A percentile compares a stretch with the other conserved stretches of the same genome.
Evolutionary conservation across 2,888 invertebrate species (phyloP).

Genomic region (Lissonota sp.): DNA sequence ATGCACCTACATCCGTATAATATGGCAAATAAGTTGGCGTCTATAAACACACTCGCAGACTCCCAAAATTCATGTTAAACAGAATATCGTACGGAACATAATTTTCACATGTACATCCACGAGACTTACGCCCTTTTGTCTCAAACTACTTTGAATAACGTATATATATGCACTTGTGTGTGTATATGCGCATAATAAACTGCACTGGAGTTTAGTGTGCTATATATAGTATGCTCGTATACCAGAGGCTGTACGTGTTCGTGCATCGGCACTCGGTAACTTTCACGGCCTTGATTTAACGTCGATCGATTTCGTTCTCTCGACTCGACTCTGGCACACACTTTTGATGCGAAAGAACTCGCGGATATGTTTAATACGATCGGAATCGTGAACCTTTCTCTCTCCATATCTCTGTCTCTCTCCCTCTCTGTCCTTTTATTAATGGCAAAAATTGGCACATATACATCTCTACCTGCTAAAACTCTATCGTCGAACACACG

Average conservation of each 20-base stretch:
- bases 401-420: conserved; percentile 26
- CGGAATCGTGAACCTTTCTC: conserved; percentile 37
- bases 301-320: conserved; percentile 61
- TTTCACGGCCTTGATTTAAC: conserved; percentile 71
- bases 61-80: neutral
- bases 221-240: neutral
- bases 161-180: conserved; percentile 6
- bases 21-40: neutral
- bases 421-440: conserved; percentile 32
- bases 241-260: conserved; percentile 32
- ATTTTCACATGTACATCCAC: neutral
- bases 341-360: conserved; percentile 15
- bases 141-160: neutral
- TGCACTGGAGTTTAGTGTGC: conserved; percentile 25
- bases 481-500: no score
- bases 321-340: conserved; percentile 34
- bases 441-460: no score
- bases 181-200: conserved; percentile 1
- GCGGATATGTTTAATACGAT: conserved; percentile 38
- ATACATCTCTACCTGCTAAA: no score
- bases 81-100: neutral
- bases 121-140: neutral
- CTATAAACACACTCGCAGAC: neutral
- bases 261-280: conserved; percentile 63
- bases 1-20: neutral